These are phyloP conservation scores for Zaprionus ghesquierei DNA, from an alignment of 1,140 invertebrate species.

Conservation along the genomic window DNA sequence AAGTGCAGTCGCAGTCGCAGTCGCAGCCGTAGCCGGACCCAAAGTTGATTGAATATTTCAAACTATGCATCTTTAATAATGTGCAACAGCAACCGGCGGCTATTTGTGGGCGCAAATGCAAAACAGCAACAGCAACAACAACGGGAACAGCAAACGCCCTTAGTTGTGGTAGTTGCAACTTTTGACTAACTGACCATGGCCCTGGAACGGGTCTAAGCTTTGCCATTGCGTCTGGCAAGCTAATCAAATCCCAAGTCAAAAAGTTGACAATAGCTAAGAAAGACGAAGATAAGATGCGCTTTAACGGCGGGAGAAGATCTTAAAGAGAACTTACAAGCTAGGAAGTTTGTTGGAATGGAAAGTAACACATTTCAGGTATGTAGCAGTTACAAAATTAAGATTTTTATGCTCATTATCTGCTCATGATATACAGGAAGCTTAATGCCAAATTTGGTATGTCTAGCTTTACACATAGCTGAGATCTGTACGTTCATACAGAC, in stretches of 20 bases:
- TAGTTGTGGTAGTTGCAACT: constrained; percentile 48
- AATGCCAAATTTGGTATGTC: too few species aligned
- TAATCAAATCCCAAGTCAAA: constrained; percentile 50
- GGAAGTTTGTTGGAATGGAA: too few species aligned
- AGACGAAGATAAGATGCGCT: not conserved
- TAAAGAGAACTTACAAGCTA: too few species aligned
- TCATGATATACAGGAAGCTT: too few species aligned
- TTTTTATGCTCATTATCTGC: too few species aligned
- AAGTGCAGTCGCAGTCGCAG: constrained; percentile 36
- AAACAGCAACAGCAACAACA: constrained; percentile 29
- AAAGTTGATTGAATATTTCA: constrained; percentile 77
- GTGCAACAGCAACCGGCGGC: constrained; percentile 58
- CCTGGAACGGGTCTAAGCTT: constrained; percentile 30
- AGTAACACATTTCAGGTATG: too few species aligned
- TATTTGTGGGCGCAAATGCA: constrained; percentile 72
- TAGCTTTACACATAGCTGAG: too few species aligned
- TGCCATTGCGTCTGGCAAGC: constrained; percentile 25
- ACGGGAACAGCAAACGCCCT: constrained; percentile 2
- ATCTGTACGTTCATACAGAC: too few species aligned
- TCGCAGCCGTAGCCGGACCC: constrained; percentile 37
- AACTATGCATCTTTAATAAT: constrained; percentile 79
- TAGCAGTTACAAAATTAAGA: too few species aligned
- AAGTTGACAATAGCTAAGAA: not conserved
- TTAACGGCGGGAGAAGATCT: too few species aligned
- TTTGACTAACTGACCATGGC: constrained; percentile 49